Conservation (phyloP, 2,113 vertebrate species). For the Tonatia bakeri region DNA sequence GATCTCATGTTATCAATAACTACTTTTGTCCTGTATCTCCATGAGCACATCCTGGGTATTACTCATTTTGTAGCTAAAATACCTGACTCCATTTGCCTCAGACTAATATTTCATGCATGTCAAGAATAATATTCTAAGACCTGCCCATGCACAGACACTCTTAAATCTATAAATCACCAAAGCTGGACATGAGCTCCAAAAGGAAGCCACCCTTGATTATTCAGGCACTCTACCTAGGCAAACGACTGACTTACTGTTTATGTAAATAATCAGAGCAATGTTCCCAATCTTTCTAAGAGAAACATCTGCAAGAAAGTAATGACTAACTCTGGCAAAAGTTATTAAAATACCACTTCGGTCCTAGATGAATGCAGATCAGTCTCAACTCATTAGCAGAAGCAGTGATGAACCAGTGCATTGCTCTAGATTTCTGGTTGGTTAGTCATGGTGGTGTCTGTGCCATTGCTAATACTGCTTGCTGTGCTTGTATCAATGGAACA, state of each 20-base stretch:
- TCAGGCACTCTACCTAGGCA: neutral
- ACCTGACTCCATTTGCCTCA: neutral
- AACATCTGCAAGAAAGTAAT: slow-evolving; percentile 28
- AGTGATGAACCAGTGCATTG: neutral
- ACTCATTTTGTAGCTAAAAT: neutral
- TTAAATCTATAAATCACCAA: neutral
- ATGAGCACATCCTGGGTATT: neutral
- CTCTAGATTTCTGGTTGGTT: neutral
- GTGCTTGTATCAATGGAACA: neutral
- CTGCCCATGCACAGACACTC: neutral
- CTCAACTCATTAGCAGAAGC: neutral
- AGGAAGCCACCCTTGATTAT: slow-evolving; percentile 24
- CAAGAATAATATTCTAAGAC: neutral
- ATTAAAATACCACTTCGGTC: slow-evolving; percentile 4
- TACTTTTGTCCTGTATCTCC: neutral
- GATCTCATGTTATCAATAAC: neutral
- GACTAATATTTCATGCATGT: neutral
- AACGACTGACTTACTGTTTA: slow-evolving; percentile 29
- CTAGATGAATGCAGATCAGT: neutral
- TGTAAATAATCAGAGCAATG: slow-evolving; percentile 20
- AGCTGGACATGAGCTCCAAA: neutral
- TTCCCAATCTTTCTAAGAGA: neutral
- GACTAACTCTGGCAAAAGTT: slow-evolving; percentile 22
- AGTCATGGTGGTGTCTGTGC: neutral
- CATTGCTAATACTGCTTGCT: neutral